Evolutionary conservation across 2,888 invertebrate species (phyloP).

Genomic region (Leucoptera coffeella): DNA sequence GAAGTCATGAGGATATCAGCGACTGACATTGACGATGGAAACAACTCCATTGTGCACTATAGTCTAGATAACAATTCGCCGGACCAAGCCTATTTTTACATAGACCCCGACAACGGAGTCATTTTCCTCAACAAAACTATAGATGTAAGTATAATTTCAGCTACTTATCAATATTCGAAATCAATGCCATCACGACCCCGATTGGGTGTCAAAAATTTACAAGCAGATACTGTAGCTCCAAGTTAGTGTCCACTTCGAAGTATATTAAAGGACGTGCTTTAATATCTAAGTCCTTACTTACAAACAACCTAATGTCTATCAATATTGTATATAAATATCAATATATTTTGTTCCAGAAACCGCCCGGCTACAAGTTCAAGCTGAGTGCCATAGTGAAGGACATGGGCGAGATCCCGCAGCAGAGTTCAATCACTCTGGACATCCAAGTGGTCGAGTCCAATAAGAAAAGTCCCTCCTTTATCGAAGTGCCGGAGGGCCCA

Average conservation of each 20-base stretch:
- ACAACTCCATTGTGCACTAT: slow-evolving; percentile 82
- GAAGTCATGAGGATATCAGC: slow-evolving; percentile 89
- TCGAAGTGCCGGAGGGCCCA: slow-evolving; percentile 51
- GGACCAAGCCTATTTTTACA: slow-evolving; percentile 65
- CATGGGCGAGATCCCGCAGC: slow-evolving; percentile 59
- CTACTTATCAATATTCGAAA: no score
- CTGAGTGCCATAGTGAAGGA: slow-evolving; percentile 75
- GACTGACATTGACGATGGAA: slow-evolving; percentile 86
- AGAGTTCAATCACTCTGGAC: slow-evolving; percentile 69
- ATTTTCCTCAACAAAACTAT: slow-evolving; percentile 66
- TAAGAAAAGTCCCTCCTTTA: slow-evolving; percentile 76
- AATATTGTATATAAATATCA: slow-evolving; percentile 4
- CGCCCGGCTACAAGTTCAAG: slow-evolving; percentile 58
- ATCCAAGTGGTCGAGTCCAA: slow-evolving; percentile 84
- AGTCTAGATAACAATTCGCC: slow-evolving; percentile 43
- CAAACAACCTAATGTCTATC: no score
- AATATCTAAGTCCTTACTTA: no score
- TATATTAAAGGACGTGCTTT: no score
- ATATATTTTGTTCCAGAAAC: slow-evolving; percentile 35
- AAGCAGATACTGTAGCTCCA: no score
- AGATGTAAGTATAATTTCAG: slow-evolving; percentile 60
- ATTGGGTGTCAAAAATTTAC: no score
- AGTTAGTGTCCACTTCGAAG: slow-evolving; percentile 3
- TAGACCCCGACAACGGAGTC: slow-evolving; percentile 78
- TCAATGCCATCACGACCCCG: no score